Evolutionary conservation across 1,140 invertebrate species (phyloP), one percentile per base, ranked within the genome.

Genomic region (Oscheius sp.): DNA sequence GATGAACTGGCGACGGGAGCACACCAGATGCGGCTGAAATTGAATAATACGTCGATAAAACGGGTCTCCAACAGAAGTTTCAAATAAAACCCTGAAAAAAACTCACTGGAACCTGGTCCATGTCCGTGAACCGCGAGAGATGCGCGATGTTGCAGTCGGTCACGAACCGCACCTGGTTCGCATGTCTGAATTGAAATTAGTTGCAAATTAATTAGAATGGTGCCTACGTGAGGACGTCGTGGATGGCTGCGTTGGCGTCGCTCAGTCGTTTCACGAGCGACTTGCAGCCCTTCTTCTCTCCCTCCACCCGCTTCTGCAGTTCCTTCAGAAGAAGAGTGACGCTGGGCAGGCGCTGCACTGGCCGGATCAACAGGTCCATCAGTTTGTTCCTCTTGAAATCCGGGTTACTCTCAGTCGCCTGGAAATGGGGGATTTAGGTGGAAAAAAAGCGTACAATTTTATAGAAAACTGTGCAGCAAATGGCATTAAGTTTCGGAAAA

Each of bases 331-430:
- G 89, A 80, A 98, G 89, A 85, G 91, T 92, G 82, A 97, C 91
- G 87, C 93, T 95, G 62, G 94, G 94, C 85, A 99, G 88, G 84
- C 95, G 89, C 88, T 98, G 95, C 52, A 98, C 93, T 66, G 95
- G 95, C 79, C 95, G 89, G 78, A 98, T 97, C 83, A 99, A 88
- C 58, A 99, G 88, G 82, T 98, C 95, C 82, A 92, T 91, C 72
- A 99, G 88, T 80, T 90, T 93, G 86, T 98, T 94, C 79, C 94
- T 88, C 1, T 94, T 93, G 87, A 94, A 97, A 85, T 98, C 94
- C 2, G 93, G 92, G 68, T 85, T 85, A 10, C 77, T 83, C 59
- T 82, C 69, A 74, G 82, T 85, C n/a, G 58, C 64, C 66, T 79
- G 46, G 28, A 73, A 63, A 46, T 20, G 45, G 23, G 23, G 29